A percentile compares a stretch with the other conserved stretches of the same genome.
These are phyloP conservation scores for Calypte anna DNA, from an alignment of 2,113 vertebrate genomes.

Conservation along the genomic window DNA sequence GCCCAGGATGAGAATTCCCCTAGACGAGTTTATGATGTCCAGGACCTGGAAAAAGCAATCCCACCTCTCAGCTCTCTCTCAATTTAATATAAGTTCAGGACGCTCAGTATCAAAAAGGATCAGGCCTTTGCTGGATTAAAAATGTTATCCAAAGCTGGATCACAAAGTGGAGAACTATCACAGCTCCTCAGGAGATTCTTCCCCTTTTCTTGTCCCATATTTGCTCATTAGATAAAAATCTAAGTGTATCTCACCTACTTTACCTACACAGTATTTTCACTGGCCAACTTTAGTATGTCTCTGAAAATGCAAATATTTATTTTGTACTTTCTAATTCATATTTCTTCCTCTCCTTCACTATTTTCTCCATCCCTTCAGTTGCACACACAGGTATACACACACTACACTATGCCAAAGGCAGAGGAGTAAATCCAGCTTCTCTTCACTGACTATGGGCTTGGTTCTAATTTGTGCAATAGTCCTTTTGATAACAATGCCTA, in stretches of 20 bases:
- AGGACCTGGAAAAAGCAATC: not conserved
- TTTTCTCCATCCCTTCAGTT: not conserved
- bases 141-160: not conserved
- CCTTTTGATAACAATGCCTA: conserved; percentile 79
- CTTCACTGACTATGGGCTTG: conserved; percentile 69
- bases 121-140: not conserved
- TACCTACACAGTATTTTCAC: not conserved
- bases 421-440: conserved; percentile 70
- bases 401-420: conserved; percentile 51
- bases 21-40: not conserved
- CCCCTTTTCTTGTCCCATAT: not conserved
- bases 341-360: not conserved
- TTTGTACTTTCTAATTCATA: not conserved
- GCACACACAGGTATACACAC: not conserved
- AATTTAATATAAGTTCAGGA: not conserved
- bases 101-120: not conserved
- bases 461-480: conserved; percentile 79
- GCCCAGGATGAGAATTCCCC: not conserved
- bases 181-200: not conserved
- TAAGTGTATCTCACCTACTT: not conserved
- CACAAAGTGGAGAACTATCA: not conserved
- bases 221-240: not conserved
- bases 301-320: not conserved
- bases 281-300: not conserved
- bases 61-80: not conserved